Base-by-base conservation (phyloP, 2,797 vertebrate genomes). In the Aldrovandia affinis region DNA sequence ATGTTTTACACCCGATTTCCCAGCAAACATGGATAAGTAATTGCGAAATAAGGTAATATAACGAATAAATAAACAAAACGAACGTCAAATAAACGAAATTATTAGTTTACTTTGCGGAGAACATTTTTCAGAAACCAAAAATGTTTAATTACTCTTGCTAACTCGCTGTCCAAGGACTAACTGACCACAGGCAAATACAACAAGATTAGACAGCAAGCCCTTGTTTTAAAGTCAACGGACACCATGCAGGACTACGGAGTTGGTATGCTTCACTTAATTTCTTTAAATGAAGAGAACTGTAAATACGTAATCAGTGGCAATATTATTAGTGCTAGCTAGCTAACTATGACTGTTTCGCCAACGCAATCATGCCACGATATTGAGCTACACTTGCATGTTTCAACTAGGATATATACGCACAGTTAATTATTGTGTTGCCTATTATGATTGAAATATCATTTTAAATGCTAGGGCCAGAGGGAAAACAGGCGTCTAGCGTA, bases 401-500 rank as follows among this genome's bases (percentile, higher is more conserved):
- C 7, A 22, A n/a, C 22, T 22, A 52, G 42, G 54, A 52, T 14
- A 28, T 54, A 15, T 52, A 79, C 25, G 47, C 47, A 79, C 6
- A 52, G 54, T 28, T 42, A 79, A 79, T 54, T 52, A 79, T 54
- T 79, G 0, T 20, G 28, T 12, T 79, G 28, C 4, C 47, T 30
- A 79, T 79, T 52, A 54, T 54, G 14, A 52, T 3, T 28, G 12
- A 52, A 54, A 79, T 79, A 1, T 30, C 77, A 54, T 79, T 79
- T 14, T 28, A 2, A 79, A 52, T 25, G 50, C 36, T 33, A 30
- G 44, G 50, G 77, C 77, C 50, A 52, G 47, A 79, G 50, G 50
- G 77, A 30, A 79, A 47, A 78, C 84, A 57, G 36, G 59, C 78
- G 42, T 70, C 42, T 83, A 82, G 54, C 77, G 44, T 65, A 81